A percentile compares a stretch with the other conserved stretches of the same genome.
phyloP scores from a whole-genome alignment of 2,113 vertebrate species.

The Rhagologus leucostigma region DNA sequence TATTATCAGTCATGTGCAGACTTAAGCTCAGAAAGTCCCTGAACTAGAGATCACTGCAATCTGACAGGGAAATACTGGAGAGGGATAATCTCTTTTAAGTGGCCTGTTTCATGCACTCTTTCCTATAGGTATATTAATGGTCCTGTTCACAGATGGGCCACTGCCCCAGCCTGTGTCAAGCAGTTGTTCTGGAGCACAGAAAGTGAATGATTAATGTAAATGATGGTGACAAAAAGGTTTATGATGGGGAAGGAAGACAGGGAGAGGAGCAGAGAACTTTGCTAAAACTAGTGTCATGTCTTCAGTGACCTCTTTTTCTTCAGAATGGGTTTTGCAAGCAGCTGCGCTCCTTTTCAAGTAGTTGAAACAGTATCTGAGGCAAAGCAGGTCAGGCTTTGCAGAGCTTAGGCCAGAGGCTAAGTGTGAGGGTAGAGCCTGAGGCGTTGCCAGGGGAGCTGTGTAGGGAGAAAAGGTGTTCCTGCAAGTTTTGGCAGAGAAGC shows the following conservation, averaged over 20 bases:
- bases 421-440: neutral
- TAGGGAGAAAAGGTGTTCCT: neutral
- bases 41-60: neutral
- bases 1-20: neutral
- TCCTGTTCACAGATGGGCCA: neutral
- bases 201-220: neutral
- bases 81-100: neutral
- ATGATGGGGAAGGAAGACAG: neutral
- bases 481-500: neutral
- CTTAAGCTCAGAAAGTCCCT: neutral
- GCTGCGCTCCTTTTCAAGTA: neutral
- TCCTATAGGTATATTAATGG: neutral
- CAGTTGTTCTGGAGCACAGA: neutral
- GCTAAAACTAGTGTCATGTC: neutral
- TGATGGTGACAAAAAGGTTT: neutral
- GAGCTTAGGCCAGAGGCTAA: neutral
- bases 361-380: neutral
- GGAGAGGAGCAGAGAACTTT: neutral
- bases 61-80: neutral
- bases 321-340: neutral
- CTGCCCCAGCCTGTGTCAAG: neutral
- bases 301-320: neutral
- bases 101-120: neutral
- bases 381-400: slow-evolving; percentile 9
- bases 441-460: neutral